Evolutionary conservation across 2,113 vertebrate species (phyloP).

Genomic region (Chamaea fasciata): DNA sequence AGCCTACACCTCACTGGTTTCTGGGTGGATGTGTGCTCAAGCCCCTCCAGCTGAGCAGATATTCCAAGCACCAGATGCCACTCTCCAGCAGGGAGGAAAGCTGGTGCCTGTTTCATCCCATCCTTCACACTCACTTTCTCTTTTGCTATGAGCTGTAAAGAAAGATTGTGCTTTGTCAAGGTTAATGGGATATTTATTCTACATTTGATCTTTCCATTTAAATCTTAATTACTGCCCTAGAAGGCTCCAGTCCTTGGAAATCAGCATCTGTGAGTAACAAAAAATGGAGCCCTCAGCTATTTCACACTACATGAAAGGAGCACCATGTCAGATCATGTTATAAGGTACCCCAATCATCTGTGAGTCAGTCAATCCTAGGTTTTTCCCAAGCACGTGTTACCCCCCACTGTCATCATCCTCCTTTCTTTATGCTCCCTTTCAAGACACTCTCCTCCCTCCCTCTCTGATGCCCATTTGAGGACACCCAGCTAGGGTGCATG

Average conservation of each 20-base stretch:
- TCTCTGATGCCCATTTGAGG: not conserved
- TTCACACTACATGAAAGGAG: not conserved
- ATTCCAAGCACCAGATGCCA: not conserved
- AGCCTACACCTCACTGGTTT: not conserved
- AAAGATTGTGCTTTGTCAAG: not conserved
- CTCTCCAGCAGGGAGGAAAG: not conserved
- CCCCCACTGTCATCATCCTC: not conserved
- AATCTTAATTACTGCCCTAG: conserved; percentile 20
- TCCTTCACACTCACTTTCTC: not conserved
- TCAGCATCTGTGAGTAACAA: not conserved
- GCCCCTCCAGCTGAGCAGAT: not conserved
- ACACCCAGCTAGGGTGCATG: not conserved
- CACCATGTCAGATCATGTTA: not conserved
- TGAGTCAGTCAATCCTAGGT: not conserved
- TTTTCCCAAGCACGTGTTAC: not conserved
- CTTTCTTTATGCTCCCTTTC: not conserved
- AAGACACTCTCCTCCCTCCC: not conserved
- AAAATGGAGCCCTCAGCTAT: not conserved
- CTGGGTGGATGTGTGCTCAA: not conserved
- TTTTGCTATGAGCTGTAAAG: not conserved
- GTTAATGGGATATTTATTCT: conserved; percentile 23
- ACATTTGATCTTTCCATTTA: not conserved
- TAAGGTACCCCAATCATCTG: not conserved
- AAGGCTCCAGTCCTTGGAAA: not conserved
- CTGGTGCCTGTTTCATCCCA: not conserved